phyloP scores from a whole-genome alignment of 2,113 vertebrate genomes.

The Antennarius striatus region DNA sequence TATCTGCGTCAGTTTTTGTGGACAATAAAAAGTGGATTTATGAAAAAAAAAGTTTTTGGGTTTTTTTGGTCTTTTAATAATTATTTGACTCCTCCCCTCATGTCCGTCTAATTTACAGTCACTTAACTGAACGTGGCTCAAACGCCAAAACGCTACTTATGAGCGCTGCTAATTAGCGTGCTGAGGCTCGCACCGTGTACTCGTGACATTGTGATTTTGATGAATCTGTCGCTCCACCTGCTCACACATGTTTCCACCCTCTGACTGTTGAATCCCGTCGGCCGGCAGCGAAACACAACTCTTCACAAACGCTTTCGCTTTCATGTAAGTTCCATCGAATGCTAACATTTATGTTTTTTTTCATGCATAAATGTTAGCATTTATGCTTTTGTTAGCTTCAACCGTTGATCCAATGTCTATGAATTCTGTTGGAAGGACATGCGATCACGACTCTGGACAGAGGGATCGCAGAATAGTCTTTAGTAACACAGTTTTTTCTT shows the following conservation, averaged over 20 bases:
- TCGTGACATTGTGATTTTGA: constrained; percentile 28
- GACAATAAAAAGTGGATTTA: constrained; percentile 65
- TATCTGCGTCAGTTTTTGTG: constrained; percentile 45
- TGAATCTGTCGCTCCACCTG: constrained; percentile 19
- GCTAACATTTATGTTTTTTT: too few relatives aligned
- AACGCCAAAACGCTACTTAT: constrained; percentile 19
- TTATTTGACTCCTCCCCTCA: neutral
- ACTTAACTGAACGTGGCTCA: constrained; percentile 10
- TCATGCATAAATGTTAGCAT: too few relatives aligned
- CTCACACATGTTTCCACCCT: neutral
- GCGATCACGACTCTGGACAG: too few relatives aligned
- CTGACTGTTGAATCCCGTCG: neutral
- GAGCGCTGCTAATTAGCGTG: constrained; percentile 25
- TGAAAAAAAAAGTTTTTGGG: constrained; percentile 2
- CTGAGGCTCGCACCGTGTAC: constrained; percentile 13
- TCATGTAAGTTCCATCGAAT: too few relatives aligned
- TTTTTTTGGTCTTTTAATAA: neutral
- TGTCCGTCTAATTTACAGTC: constrained; percentile 4
- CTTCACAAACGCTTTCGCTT: too few relatives aligned
- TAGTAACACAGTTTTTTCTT: too few relatives aligned
- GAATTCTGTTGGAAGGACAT: too few relatives aligned
- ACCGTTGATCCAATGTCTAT: too few relatives aligned
- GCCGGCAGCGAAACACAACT: too few relatives aligned
- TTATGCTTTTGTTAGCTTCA: too few relatives aligned
- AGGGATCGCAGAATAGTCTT: too few relatives aligned